Conservation (phyloP, 2,797 vertebrate genomes). For the Eidolon dupreanum region DNA sequence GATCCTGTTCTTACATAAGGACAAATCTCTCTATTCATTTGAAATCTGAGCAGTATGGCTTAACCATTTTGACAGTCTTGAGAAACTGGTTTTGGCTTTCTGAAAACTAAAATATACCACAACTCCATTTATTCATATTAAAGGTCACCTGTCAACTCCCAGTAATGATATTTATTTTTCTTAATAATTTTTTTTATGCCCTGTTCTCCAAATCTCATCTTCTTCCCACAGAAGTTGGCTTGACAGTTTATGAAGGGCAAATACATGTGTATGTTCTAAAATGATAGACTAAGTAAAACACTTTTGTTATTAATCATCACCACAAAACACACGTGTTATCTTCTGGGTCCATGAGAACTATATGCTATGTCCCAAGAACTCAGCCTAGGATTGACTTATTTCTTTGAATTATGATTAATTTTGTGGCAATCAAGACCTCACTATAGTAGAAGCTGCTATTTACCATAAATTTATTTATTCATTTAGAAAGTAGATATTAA, state of each 20-base stretch:
- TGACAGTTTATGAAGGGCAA: not conserved
- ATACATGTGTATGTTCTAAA: not conserved
- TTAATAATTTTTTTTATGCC: constrained; percentile 61
- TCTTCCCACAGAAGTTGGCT: constrained; percentile 16
- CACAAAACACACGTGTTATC: not conserved
- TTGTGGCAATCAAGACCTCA: not conserved
- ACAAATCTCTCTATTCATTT: constrained; percentile 59
- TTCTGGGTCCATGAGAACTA: not conserved
- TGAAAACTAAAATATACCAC: constrained; percentile 68
- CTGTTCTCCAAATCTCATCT: constrained; percentile 43
- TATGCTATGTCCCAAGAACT: not conserved
- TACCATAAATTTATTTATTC: not conserved
- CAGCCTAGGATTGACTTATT: not conserved
- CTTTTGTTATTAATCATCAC: not conserved
- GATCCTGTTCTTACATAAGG: constrained; percentile 19
- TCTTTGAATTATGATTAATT: constrained; percentile 5
- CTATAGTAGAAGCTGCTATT: not conserved
- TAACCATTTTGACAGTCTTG: constrained; percentile 56
- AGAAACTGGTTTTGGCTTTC: constrained; percentile 75
- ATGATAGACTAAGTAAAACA: not conserved
- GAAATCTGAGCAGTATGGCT: constrained; percentile 29
- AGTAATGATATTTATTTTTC: constrained; percentile 71
- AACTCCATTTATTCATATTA: constrained; percentile 68
- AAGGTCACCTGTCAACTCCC: constrained; percentile 75
- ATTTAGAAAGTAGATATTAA: not conserved